Base-by-base conservation (phyloP, 2,888 invertebrate genomes). In the Cantharis rufa region DNA sequence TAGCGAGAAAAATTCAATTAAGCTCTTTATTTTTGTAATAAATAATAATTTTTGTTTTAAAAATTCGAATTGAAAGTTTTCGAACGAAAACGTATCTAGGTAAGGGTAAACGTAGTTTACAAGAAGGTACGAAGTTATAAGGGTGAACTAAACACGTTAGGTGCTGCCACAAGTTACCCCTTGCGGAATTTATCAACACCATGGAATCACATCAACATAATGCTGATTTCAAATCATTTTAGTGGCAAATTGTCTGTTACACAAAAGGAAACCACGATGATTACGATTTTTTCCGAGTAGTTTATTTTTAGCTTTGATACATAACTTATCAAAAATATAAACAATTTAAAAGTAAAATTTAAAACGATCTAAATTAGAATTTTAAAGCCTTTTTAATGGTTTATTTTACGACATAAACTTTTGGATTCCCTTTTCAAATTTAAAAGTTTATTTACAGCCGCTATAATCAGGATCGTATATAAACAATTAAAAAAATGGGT, bases 91-190 rank as follows among this genome's bases (percentile, higher is more conserved):
- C n/a, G 61, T 70, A 24, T 13, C 64, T 66, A 21, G 9, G 15
- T 63, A 63, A 18, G 18, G 18, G 16, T 63, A 21, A 48, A 28
- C 21, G 61, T 70, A 48, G 48, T 48, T 48, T 18, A 70, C 16
- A 13, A 70, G 62, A 48, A 62, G 61, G 21, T 18, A 15, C 18
- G n/a, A 70, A 70, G 21, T 13, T 61, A 66, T 15, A 16, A 62
- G 62, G 70, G 71, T 71, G 66, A 68, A 75, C 62, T 61, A 69
- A 64, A 69, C 72, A 27, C 76, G 69, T 64, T 28, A 76, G 74
- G 79, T 79, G 79, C 79, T 79, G 79, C 79, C 79, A 62, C 70
- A 77, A 69, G 24, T 63, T 71, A 69, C 74, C 74, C 64, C 74
- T 70, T 64, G 72, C 77, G 76, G 76, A 66, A 68, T 69, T 64